Conservation (phyloP, 2,113 vertebrate genomes). For the Panthera leo region DNA sequence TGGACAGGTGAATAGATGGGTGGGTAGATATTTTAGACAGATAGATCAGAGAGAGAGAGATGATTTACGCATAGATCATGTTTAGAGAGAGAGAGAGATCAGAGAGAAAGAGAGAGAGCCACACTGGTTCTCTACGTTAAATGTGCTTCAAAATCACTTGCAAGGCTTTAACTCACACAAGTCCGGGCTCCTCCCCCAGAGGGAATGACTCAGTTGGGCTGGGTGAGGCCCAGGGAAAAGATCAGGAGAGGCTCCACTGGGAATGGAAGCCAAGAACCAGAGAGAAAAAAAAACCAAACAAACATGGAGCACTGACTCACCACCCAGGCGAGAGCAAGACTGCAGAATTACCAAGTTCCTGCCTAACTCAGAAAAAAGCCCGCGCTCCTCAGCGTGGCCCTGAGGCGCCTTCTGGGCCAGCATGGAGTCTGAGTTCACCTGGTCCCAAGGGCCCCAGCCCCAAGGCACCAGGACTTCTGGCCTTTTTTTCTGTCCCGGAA, state of each 20-base stretch:
- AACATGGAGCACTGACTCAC: not conserved
- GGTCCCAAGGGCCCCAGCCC: not conserved
- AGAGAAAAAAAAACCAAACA: not conserved
- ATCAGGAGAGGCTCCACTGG: not conserved
- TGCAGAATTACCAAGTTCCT: not conserved
- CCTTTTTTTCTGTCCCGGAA: not conserved
- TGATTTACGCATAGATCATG: not conserved
- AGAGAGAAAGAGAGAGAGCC: not conserved
- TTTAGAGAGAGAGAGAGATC: not conserved
- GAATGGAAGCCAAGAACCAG: not conserved
- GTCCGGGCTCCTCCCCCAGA: not conserved
- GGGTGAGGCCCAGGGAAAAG: not conserved
- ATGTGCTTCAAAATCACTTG: too few relatives aligned
- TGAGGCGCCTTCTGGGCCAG: accelerated
- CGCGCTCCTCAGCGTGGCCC: accelerated
- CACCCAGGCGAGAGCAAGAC: not conserved
- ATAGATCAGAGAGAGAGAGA: not conserved
- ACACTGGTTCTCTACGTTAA: not conserved
- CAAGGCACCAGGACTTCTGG: not conserved
- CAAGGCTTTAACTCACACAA: not conserved
- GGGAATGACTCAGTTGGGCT: not conserved
- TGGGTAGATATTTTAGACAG: too few relatives aligned
- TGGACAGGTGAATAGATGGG: not conserved
- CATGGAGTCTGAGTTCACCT: not conserved
- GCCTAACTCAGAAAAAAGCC: not conserved